Percentiles rank a stretch among this genome's conserved stretches.
phyloP scores from a whole-genome alignment of 1,140 invertebrate genomes.

The Drosophila hydei region DNA sequence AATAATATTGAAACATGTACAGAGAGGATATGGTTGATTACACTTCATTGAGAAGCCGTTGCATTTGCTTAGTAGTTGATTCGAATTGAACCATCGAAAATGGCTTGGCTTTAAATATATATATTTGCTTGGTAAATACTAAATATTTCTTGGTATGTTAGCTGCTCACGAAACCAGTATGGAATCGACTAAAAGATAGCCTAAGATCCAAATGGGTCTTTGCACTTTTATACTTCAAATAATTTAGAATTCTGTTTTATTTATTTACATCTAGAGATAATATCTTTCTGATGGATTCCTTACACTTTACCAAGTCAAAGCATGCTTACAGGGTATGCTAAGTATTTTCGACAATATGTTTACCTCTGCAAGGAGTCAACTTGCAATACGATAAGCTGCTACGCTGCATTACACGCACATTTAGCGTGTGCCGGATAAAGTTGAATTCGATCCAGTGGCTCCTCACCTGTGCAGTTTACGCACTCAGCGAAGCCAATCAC shows the following conservation, averaged over 20 bases:
- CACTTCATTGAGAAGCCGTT: constrained; percentile 37
- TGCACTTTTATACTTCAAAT: not conserved
- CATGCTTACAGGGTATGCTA: not conserved
- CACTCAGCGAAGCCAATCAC: constrained; percentile 72
- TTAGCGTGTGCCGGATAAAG: constrained; percentile 13
- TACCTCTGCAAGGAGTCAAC: constrained; percentile 6
- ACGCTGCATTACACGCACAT: constrained; percentile 48
- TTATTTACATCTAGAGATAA: no score
- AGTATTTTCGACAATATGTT: not conserved
- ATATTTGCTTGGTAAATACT: constrained; percentile 29
- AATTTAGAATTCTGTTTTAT: not conserved
- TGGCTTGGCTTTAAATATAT: constrained; percentile 11
- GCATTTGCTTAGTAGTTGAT: constrained; percentile 23
- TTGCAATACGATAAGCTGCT: constrained; percentile 30
- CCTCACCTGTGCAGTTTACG: constrained; percentile 49
- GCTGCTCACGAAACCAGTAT: not conserved
- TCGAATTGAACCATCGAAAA: not conserved
- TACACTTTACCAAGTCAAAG: not conserved
- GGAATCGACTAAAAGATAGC: not conserved
- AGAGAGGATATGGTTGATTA: constrained; percentile 31
- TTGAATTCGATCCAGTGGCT: constrained; percentile 9
- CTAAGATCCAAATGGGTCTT: not conserved
- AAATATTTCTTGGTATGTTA: no score
- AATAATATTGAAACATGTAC: constrained; percentile 16
- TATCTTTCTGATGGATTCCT: no score